Conservation (phyloP, 2,888 invertebrate species). For the Tenthredo livida region DNA sequence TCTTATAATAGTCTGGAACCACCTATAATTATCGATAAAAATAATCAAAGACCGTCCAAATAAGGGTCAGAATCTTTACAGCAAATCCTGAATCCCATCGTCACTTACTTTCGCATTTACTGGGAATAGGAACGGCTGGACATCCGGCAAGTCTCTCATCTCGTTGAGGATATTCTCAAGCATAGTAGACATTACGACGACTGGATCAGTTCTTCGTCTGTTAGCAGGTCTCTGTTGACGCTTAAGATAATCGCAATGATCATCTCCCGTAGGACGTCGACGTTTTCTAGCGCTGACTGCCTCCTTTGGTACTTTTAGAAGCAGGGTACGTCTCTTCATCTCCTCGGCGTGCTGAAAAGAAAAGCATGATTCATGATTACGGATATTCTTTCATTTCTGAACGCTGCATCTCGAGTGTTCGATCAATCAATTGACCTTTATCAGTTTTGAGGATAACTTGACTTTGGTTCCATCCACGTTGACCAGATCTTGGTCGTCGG, state of each 20-base stretch:
- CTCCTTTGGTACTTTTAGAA: slow-evolving; percentile 89
- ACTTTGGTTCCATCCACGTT: slow-evolving; percentile 98
- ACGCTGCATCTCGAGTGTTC: not conserved
- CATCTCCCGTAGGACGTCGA: slow-evolving; percentile 83
- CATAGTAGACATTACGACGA: slow-evolving; percentile 95
- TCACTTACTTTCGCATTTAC: slow-evolving; percentile 91
- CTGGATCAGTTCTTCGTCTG: slow-evolving; percentile 95
- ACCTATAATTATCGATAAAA: slow-evolving; percentile 77
- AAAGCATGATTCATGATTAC: not conserved
- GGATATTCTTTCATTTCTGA: not conserved
- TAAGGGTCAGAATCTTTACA: slow-evolving; percentile 25
- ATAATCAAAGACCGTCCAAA: not conserved
- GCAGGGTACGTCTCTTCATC: slow-evolving; percentile 88
- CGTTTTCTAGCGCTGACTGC: slow-evolving; percentile 84
- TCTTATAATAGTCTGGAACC: slow-evolving; percentile 96
- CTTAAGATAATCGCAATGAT: slow-evolving; percentile 94
- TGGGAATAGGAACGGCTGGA: slow-evolving; percentile 95
- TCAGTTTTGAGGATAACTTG: slow-evolving; percentile 91
- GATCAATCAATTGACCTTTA: slow-evolving; percentile 82
- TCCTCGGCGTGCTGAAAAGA: slow-evolving; percentile 89
- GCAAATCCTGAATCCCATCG: slow-evolving; percentile 20
- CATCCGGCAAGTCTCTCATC: slow-evolving; percentile 94
- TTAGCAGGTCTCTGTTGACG: slow-evolving; percentile 91
- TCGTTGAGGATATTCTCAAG: slow-evolving; percentile 95
- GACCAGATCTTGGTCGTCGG: slow-evolving; percentile 92